Evolutionary conservation across 2,888 invertebrate genomes (phyloP).

Genomic region (Lasioglossum morio): DNA sequence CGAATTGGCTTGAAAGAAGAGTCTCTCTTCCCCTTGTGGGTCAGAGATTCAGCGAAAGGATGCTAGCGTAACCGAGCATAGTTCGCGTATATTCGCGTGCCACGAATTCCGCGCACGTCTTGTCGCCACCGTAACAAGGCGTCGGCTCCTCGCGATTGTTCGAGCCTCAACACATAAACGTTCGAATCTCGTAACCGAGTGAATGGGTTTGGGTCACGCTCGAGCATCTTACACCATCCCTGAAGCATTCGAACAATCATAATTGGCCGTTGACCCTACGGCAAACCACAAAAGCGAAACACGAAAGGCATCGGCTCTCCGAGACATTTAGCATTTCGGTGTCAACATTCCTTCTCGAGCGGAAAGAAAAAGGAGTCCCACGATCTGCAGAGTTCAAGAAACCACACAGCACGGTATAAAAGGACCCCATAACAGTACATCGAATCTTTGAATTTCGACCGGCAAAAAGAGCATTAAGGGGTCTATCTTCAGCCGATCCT

Average conservation of each 20-base stretch:
- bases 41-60: conserved; percentile 59
- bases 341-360: neutral
- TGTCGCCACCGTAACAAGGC: conserved; percentile 39
- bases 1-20: neutral
- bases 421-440: conserved; percentile 7
- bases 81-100: conserved; percentile 20
- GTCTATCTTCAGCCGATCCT: conserved; percentile 13
- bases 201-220: neutral
- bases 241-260: neutral
- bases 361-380: neutral
- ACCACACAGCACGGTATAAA: neutral
- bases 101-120: conserved; percentile 61
- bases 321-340: neutral
- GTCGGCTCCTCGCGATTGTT: conserved; percentile 31
- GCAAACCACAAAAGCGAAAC: neutral
- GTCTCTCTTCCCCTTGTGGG: neutral
- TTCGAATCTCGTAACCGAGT: conserved; percentile 3
- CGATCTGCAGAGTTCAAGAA: neutral
- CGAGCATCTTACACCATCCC: neutral
- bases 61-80: conserved; percentile 38
- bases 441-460: conserved; percentile 13
- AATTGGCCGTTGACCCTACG: conserved; percentile 4
- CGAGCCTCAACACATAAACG: neutral
- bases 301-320: neutral
- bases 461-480: neutral